Evolutionary conservation across 2,888 invertebrate species (phyloP), one percentile per base, ranked within the genome.

Genomic region (Brachypterus glaber): DNA sequence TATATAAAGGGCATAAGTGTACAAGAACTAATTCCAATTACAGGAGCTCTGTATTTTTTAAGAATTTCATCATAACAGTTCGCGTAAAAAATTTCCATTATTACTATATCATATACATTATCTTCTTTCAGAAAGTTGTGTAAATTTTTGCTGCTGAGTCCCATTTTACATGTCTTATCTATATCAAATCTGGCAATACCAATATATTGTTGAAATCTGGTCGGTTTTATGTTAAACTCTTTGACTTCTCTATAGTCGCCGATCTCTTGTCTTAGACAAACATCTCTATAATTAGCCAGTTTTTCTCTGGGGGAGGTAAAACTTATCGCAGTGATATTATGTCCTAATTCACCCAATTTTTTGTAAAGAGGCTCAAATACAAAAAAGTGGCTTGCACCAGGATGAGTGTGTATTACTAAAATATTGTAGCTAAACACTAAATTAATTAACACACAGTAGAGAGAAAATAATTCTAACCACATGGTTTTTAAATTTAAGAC

Each of bases 371-470:
- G 73, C 49, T 68, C 68, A 51, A 76, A 78, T 13, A 79, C 76
- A 17, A 74, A 66, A 50, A 79, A 81, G 58, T 85, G 84, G 39
- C 83, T 84, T 50, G 75, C 79, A 2, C 82, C 82, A 2, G 72
- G 66, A 51, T 81, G 79, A 0, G 77, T 76, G 54, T 82, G 79
- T 44, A 81, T 61, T 13, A 72, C 80, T 17, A 84, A 62, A 45
- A 83, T 76, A 43, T 71, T 73, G n/a, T n/a, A n/a, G n/a, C n/a
- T n/a, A n/a, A n/a, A n/a, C n/a, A n/a, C n/a, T n/a, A n/a, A n/a
- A n/a, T n/a, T n/a, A n/a, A n/a, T n/a, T n/a, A n/a, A n/a, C n/a
- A n/a, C n/a, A n/a, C n/a, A n/a, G n/a, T n/a, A n/a, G n/a, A n/a
- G n/a, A n/a, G n/a, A n/a, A n/a, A n/a, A n/a, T n/a, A n/a, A n/a